Evolutionary conservation across 2,888 invertebrate species (phyloP), one percentile per base, ranked within the genome.

Genomic region (Cheilosia impressa): DNA sequence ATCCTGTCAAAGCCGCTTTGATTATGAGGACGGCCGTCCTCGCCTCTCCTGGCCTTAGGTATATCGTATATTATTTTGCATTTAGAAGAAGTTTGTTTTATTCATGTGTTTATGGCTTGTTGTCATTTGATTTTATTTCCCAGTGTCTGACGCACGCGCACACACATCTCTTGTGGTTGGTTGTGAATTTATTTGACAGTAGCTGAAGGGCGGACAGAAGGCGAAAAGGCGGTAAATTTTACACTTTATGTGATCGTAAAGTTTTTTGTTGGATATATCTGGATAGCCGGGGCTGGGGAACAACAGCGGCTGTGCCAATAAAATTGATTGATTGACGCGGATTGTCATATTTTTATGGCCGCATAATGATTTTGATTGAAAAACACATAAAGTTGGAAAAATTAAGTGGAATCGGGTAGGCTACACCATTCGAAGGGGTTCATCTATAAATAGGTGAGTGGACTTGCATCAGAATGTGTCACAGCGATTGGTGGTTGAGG

Each of bases 161-260:
- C 63, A 52, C 52, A 53, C 2, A 31, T 9, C 34, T 19, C 52
- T 19, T 22, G 41, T 52, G 66, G 19, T 69, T 50, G 62, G 57
- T 80, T 72, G 80, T 71, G 71, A 81, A 85, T 85, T 85, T 85
- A 85, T 85, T 80, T 76, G 84, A 85, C 80, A 84, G 84, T 84
- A 84, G 84, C 84, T 58, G 43, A 41, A 34, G 55, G 45, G 52
- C 55, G 66, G 69, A 71, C 50, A 53, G 50, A 79, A 65, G 55
- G 68, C 50, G 50, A 52, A 71, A 80, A 45, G 80, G 57, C 57
- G 60, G 84, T 85, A 85, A 85, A 85, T 85, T 85, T 76, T 80
- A 66, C 60, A 66, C 80, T 85, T 85, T 80, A 85, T 85, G 53
- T 62, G 80, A 65, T 85, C 80, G 80, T 85, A 76, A 85, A 85